These are phyloP conservation scores for Diarsia mendica DNA, from an alignment of 2,888 invertebrate genomes.

Conservation along the genomic window DNA sequence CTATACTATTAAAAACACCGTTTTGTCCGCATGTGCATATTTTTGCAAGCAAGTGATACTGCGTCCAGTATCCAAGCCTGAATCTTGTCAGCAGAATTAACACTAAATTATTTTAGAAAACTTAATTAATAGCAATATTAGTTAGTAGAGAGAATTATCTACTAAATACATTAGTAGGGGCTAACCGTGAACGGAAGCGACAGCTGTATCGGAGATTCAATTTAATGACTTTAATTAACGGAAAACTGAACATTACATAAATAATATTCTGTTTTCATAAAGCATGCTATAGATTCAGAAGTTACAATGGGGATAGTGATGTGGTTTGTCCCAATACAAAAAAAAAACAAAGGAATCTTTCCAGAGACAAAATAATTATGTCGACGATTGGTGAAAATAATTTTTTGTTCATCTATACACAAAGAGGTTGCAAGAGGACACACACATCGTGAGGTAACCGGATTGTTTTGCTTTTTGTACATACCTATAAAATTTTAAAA, in stretches of 20 bases:
- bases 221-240: conserved; percentile 73
- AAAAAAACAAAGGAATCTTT: no score
- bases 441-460: no score
- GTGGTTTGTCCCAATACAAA: no score
- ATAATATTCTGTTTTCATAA: neutral
- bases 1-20: neutral
- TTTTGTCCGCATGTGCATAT: neutral
- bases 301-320: no score
- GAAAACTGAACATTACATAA: neutral
- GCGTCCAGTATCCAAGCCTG: neutral
- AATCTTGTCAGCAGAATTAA: neutral
- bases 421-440: no score
- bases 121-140: neutral
- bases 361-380: no score
- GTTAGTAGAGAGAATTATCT: neutral
- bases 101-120: neutral
- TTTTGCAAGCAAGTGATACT: neutral
- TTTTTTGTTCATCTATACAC: no score
- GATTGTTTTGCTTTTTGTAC: no score
- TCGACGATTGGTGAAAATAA: no score
- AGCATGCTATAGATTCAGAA: neutral
- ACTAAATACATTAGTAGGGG: conserved; percentile 20
- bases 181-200: conserved; percentile 56
- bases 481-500: no score
- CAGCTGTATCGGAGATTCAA: conserved; percentile 72